Conservation (phyloP, 1,140 invertebrate genomes). For the Drosophila pseudoananassae region DNA sequence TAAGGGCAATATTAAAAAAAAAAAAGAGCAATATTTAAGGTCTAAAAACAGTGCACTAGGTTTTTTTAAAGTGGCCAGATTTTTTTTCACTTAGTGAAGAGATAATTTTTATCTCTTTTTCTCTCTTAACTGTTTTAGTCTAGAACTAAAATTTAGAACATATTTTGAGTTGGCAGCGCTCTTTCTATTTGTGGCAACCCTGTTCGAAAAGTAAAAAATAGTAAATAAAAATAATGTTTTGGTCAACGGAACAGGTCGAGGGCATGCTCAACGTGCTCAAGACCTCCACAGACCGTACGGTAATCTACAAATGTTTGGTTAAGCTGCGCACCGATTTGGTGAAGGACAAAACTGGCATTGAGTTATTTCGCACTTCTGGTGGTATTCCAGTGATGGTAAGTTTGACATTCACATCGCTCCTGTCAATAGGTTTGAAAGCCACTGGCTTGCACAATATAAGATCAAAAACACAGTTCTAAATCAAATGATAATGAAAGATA, state of each 20-base stretch:
- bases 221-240: conserved; percentile 50
- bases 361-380: conserved; percentile 69
- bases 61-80: no score
- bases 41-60: no score
- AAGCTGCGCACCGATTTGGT: conserved; percentile 81
- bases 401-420: conserved; percentile 26
- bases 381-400: conserved; percentile 73
- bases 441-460: conserved; percentile 8
- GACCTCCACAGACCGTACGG: conserved; percentile 74
- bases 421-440: conserved; percentile 1
- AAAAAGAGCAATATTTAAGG: no score
- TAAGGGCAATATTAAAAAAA: no score
- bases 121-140: no score
- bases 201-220: conserved; percentile 6
- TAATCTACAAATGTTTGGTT: conserved; percentile 75
- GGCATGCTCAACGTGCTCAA: conserved; percentile 74
- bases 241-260: conserved; percentile 63
- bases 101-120: no score
- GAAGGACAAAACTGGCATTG: conserved; percentile 79
- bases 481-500: conserved; percentile 1
- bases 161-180: not conserved
- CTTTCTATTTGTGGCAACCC: not conserved
- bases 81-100: no score
- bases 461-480: conserved; percentile 4
- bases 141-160: no score